phyloP scores from a whole-genome alignment of 2,888 invertebrate species.

The Drosophila quasianomalipes region DNA sequence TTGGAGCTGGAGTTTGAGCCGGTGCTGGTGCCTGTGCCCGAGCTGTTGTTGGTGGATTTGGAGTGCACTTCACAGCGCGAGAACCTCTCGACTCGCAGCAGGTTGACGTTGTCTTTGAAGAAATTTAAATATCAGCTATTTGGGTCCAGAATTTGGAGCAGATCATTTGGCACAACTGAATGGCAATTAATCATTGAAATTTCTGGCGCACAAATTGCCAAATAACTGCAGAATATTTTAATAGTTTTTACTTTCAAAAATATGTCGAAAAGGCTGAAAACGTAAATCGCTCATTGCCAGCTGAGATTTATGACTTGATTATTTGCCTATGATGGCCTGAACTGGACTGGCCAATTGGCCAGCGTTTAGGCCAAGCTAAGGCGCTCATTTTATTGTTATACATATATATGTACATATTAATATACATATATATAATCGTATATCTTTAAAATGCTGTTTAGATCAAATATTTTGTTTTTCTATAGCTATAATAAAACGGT shows the following conservation, averaged over 20 bases:
- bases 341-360: conserved; percentile 50
- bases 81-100: conserved; percentile 65
- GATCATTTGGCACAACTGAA: conserved; percentile 25
- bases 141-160: conserved; percentile 50
- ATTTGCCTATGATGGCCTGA: conserved; percentile 73
- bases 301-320: conserved; percentile 77
- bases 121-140: conserved; percentile 48
- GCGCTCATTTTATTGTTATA: conserved; percentile 43
- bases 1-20: conserved; percentile 17
- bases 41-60: conserved; percentile 16
- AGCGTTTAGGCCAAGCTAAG: conserved; percentile 53
- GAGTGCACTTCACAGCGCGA: conserved; percentile 74
- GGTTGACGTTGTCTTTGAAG: conserved; percentile 64
- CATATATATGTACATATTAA: not conserved
- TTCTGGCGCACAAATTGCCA: conserved; percentile 65
- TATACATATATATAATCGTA: not conserved
- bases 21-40: not conserved
- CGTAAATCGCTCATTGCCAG: conserved; percentile 71
- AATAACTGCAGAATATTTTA: conserved; percentile 70
- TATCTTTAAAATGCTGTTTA: not conserved
- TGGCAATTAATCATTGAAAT: conserved; percentile 72
- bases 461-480: not conserved
- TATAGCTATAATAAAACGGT: not conserved
- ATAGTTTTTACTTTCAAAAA: conserved; percentile 73
- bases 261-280: conserved; percentile 66